A percentile compares a stretch with the other conserved stretches of the same genome.
phyloP scores from a whole-genome alignment of 2,113 vertebrate genomes.

The Dicaeum eximium region DNA sequence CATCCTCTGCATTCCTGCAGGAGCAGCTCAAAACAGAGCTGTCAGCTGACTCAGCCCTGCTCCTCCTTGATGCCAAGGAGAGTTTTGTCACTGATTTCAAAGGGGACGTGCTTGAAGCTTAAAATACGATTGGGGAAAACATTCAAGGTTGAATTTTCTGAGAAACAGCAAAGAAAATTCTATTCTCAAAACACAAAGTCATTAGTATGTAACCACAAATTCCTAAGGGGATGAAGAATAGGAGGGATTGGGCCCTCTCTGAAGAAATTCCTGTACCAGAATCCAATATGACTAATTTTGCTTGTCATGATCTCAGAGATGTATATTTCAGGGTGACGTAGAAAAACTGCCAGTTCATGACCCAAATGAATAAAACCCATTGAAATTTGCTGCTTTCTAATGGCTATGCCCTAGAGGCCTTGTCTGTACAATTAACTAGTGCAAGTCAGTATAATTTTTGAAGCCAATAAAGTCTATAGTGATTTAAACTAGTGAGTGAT shows the following conservation, averaged over 20 bases:
- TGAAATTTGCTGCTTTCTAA: not conserved
- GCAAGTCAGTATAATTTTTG: not conserved
- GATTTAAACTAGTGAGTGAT: not conserved
- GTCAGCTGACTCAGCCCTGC: not conserved
- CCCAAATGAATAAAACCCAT: not conserved
- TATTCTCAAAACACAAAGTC: not conserved
- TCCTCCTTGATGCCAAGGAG: not conserved
- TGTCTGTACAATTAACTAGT: not conserved
- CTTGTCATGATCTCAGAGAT: not conserved
- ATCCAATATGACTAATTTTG: not conserved
- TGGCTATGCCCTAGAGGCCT: not conserved
- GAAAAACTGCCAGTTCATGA: not conserved
- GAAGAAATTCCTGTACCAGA: not conserved
- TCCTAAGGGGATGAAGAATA: not conserved
- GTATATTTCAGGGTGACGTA: not conserved
- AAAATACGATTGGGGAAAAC: not conserved
- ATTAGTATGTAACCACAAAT: not conserved
- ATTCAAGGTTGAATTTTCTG: not conserved
- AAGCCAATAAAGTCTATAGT: not conserved
- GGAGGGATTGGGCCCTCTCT: not conserved
- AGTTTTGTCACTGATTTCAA: constrained; percentile 8
- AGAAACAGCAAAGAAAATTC: not conserved
- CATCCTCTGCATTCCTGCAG: not conserved
- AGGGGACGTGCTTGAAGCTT: not conserved
- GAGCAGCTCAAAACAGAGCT: not conserved